Base-by-base conservation (phyloP, 2,113 vertebrate species). In the Colius striatus region DNA sequence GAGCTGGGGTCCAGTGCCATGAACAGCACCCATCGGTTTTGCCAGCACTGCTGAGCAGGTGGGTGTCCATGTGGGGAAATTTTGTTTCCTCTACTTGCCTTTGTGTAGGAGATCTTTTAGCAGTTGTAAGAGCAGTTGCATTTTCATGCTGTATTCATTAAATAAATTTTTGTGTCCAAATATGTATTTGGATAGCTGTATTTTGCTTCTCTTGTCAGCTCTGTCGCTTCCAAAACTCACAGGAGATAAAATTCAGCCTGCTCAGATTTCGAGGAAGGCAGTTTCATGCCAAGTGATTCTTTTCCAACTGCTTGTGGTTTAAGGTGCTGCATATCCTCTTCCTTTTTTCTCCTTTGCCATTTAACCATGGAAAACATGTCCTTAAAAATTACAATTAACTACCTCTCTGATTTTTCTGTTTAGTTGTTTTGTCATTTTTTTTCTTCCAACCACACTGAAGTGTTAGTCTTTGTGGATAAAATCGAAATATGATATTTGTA, bases 41-140 rank as follows among this genome's bases (percentile, higher is more conserved):
- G 30, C 22, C 18, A 43, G 54, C 30, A 27, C 38, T 83, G 48
- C 54, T 73, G 80, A 60, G 5, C 54, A 32, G 2, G 1, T 76
- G 60, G 25, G 23, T 45, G 60, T 18, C 73, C 38, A 1, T 11
- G 10, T 5, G 20, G 27, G 18, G 47, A 66, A 34, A 22, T 63
- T 15, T 32, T 67, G 27, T 27, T 57, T 61, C 73, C 41, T 38
- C 27, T 70, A 20, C 57, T 75, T 9, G 6, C 22, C n/a, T 63
- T 80, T 0, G 0, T 0, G 0, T 2, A 3, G 43, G 25, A 5
- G 22, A 7, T 47, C 16, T 77, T 79, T 48, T 34, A 65, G 12
- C 38, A 38, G 10, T 9, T 72, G 13, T 17, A 53, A 47, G 6
- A 71, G 17, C 30, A 63, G 32, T n/a, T 82, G 41, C 6, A 2